phyloP scores from a whole-genome alignment of 2,797 vertebrate genomes.

The Halcyon badia region DNA sequence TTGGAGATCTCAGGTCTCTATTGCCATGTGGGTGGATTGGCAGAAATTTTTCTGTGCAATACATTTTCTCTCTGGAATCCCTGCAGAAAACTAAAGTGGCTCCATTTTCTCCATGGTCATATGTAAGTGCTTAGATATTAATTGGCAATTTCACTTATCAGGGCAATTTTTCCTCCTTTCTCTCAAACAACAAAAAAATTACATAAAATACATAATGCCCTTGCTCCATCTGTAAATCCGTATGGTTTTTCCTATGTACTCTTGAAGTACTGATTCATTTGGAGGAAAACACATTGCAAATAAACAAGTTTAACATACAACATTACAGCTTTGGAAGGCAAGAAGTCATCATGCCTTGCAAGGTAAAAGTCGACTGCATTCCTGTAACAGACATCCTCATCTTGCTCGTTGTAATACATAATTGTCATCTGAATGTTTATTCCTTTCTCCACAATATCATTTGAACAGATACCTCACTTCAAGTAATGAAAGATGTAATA shows the following conservation, averaged over 20 bases:
- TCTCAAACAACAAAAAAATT: not conserved
- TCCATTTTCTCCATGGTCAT: not conserved
- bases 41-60: not conserved
- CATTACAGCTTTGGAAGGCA: not conserved
- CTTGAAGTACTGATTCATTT: not conserved
- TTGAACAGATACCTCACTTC: not conserved
- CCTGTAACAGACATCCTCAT: not conserved
- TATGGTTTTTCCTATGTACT: not conserved
- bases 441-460: not conserved
- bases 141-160: not conserved
- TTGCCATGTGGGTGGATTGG: not conserved
- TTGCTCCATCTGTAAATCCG: conserved; percentile 7
- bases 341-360: not conserved
- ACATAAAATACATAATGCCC: not conserved
- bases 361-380: not conserved
- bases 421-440: not conserved
- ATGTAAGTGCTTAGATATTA: not conserved
- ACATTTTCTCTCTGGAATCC: not conserved
- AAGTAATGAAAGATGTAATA: not conserved
- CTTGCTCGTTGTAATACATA: not conserved
- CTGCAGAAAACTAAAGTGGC: not conserved
- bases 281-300: not conserved
- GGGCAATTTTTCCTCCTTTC: not conserved
- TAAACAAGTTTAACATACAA: not conserved
- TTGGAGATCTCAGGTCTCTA: not conserved